Evolutionary conservation across 2,888 invertebrate genomes (phyloP).

Genomic region (Drosophila anomelani): DNA sequence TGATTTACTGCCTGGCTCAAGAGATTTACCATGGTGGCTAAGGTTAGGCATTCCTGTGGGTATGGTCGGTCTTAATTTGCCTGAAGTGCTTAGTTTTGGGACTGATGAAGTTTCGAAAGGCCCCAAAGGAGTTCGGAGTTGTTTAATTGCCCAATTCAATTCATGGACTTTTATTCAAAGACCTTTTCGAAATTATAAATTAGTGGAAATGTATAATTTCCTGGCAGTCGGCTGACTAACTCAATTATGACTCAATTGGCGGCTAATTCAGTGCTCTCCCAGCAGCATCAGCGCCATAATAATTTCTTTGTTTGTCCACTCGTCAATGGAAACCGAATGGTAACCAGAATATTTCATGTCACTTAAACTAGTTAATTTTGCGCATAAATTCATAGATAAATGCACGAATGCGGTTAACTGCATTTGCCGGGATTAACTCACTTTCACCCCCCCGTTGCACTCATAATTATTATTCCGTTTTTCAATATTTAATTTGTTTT

Average conservation of each 20-base stretch:
- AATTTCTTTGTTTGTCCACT: conserved; percentile 34
- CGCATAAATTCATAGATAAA: conserved; percentile 72
- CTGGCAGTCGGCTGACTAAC: conserved; percentile 28
- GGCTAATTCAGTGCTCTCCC: conserved; percentile 61
- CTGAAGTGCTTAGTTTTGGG: conserved; percentile 9
- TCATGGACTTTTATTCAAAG: background rate
- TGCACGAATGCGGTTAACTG: conserved; percentile 56
- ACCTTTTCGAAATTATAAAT: conserved; percentile 7
- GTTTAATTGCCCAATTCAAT: conserved; percentile 2
- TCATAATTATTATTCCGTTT: conserved; percentile 73
- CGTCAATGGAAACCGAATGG: conserved; percentile 49
- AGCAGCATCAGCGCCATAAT: conserved; percentile 31
- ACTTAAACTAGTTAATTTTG: conserved; percentile 78
- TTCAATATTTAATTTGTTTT: conserved; percentile 76
- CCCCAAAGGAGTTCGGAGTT: background rate
- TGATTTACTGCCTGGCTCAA: conserved; percentile 68
- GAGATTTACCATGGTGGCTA: conserved; percentile 39
- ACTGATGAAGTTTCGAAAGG: conserved; percentile 1
- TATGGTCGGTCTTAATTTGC: conserved; percentile 27
- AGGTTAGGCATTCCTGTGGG: conserved; percentile 12
- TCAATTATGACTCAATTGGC: conserved; percentile 65
- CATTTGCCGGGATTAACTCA: conserved; percentile 28
- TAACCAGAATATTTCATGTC: conserved; percentile 71
- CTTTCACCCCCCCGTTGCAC: background rate
- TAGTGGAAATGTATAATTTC: conserved; percentile 18